Evolutionary conservation across 2,888 invertebrate genomes (phyloP).

Genomic region (Alentia gelatinosa): DNA sequence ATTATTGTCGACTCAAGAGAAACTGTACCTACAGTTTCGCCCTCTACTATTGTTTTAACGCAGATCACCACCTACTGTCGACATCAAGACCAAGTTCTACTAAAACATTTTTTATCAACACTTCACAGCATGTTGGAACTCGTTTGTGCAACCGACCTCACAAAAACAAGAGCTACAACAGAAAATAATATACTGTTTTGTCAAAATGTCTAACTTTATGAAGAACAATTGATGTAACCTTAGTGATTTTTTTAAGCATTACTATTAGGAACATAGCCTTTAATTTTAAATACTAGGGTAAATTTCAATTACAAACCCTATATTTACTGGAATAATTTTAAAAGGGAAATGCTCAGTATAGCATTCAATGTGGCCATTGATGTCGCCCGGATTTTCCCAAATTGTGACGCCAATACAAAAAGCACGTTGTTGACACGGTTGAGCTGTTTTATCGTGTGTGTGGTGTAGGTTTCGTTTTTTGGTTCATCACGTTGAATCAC

Average conservation of each 20-base stretch:
- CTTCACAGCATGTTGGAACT: too few relatives aligned
- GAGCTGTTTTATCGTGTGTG: background rate
- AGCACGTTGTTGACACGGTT: constrained; percentile 17
- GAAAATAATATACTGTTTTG: too few relatives aligned
- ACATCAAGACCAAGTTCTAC: background rate
- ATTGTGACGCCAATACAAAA: background rate
- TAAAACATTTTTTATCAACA: too few relatives aligned
- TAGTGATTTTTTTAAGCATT: too few relatives aligned
- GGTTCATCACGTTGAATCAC: constrained; percentile 26
- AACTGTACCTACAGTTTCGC: background rate
- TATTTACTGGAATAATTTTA: too few relatives aligned
- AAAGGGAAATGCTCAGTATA: too few relatives aligned
- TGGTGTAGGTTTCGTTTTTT: background rate
- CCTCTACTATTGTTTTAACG: background rate
- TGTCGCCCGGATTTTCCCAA: too few relatives aligned
- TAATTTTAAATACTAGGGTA: background rate
- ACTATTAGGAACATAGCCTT: background rate
- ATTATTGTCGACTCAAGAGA: background rate
- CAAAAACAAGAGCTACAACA: background rate
- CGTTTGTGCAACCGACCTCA: background rate
- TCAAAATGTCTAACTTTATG: too few relatives aligned
- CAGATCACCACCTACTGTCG: background rate
- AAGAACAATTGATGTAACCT: too few relatives aligned
- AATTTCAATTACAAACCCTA: background rate
- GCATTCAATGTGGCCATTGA: background rate